These are phyloP conservation scores for Puma concolor DNA, from an alignment of 2,113 vertebrate species.

Conservation along the genomic window DNA sequence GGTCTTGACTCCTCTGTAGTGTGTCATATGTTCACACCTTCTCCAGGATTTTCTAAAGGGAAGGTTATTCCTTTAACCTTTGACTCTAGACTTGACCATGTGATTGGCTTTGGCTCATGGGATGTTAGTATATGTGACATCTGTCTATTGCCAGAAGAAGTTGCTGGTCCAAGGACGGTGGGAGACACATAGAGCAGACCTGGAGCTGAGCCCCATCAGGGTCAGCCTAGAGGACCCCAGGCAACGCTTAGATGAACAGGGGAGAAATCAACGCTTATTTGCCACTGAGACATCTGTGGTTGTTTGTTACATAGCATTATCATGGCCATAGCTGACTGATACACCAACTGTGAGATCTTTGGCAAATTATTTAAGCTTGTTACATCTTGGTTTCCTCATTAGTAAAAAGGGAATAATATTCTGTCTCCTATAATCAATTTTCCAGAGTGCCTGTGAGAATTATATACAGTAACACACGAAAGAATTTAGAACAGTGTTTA, in stretches of 20 bases:
- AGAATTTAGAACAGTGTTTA: background rate
- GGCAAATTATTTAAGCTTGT: background rate
- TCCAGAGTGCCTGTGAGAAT: background rate
- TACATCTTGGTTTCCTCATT: background rate
- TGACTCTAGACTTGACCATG: too few relatives aligned
- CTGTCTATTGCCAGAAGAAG: background rate
- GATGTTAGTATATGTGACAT: accelerated
- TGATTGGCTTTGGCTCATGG: background rate
- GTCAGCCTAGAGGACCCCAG: too few relatives aligned
- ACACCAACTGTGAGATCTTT: background rate
- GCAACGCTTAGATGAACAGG: background rate
- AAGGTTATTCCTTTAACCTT: background rate
- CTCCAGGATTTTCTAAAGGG: background rate
- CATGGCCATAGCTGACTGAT: background rate
- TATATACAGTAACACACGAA: background rate
- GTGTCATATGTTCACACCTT: background rate
- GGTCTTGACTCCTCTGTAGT: background rate
- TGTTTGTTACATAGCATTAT: accelerated
- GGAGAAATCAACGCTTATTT: background rate
- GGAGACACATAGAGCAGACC: background rate
- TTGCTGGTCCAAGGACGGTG: background rate
- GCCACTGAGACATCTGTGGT: background rate
- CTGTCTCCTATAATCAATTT: background rate
- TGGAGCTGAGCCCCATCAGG: background rate
- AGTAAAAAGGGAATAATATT: background rate